phyloP scores from a whole-genome alignment of 2,888 invertebrate species.

The Ophraella communa region DNA sequence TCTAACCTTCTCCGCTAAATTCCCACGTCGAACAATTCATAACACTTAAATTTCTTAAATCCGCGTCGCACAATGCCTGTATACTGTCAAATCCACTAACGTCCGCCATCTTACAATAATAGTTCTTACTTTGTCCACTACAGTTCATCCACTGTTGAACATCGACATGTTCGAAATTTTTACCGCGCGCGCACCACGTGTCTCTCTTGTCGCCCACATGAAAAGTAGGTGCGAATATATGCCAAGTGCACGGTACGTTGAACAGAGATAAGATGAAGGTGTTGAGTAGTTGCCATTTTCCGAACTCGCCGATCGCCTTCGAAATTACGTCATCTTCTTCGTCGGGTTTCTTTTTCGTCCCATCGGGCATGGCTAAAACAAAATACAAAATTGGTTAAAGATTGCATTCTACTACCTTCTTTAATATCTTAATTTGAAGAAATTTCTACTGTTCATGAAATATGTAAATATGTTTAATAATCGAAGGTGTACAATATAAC shows the following conservation, averaged over 20 bases:
- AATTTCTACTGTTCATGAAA: no score
- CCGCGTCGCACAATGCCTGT: constrained; percentile 17
- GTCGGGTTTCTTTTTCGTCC: constrained; percentile 42
- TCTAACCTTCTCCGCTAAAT: constrained; percentile 53
- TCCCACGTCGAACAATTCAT: constrained; percentile 55
- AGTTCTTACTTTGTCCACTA: constrained; percentile 65
- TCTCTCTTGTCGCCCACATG: constrained; percentile 69
- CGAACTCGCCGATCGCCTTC: constrained; percentile 74
- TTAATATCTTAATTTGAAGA: no score
- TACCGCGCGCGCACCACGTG: constrained; percentile 74
- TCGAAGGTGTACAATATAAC: no score
- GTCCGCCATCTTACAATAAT: constrained; percentile 65
- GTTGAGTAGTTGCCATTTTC: constrained; percentile 77
- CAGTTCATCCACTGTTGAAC: constrained; percentile 69
- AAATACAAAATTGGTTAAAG: constrained; percentile 7
- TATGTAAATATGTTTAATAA: no score
- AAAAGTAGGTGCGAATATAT: constrained; percentile 79
- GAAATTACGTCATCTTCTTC: constrained; percentile 70
- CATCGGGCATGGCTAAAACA: constrained; percentile 46
- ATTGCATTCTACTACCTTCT: no score
- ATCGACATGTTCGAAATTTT: constrained; percentile 63
- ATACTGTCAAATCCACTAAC: constrained; percentile 43
- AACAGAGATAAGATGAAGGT: constrained; percentile 77
- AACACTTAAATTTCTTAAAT: constrained; percentile 34
- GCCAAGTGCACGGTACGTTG: constrained; percentile 82